Evolutionary conservation across 2,797 vertebrate genomes (phyloP).

Genomic region (Microhierax caerulescens): DNA sequence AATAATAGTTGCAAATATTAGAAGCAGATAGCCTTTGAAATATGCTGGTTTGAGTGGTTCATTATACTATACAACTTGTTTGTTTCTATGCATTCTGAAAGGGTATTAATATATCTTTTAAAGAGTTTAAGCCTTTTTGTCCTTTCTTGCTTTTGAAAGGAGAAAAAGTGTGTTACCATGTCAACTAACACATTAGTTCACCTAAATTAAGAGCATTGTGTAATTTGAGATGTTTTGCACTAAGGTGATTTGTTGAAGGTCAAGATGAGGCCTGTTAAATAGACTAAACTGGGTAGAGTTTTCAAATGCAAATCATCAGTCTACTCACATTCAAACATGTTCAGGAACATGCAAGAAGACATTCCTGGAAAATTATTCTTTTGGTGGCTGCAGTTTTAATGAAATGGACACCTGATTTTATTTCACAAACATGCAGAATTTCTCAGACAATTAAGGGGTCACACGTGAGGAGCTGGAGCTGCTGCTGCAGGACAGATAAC

Average conservation of each 20-base stretch:
- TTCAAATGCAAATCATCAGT: not conserved
- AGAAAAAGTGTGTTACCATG: slow-evolving; percentile 22
- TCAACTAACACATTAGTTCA: slow-evolving; percentile 30
- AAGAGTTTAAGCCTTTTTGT: not conserved
- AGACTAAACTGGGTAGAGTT: not conserved
- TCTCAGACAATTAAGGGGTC: not conserved
- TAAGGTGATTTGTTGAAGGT: not conserved
- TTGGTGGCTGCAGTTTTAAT: not conserved
- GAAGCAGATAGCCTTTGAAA: slow-evolving; percentile 45
- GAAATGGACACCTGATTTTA: not conserved
- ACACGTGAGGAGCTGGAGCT: not conserved
- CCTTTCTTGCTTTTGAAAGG: not conserved
- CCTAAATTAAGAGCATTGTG: not conserved
- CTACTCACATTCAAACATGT: not conserved
- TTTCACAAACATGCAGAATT: not conserved
- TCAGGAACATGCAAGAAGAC: not conserved
- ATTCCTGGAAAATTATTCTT: not conserved
- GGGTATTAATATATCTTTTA: slow-evolving; percentile 18
- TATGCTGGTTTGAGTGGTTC: not conserved
- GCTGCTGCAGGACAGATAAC: not conserved
- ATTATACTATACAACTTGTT: not conserved
- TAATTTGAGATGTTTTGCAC: not conserved
- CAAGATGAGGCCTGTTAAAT: not conserved
- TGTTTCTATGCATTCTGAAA: slow-evolving; percentile 11
- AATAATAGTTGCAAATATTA: slow-evolving; percentile 42